Base-by-base conservation (phyloP, 1,140 invertebrate genomes). In the Brachionus rotundiformis region DNA sequence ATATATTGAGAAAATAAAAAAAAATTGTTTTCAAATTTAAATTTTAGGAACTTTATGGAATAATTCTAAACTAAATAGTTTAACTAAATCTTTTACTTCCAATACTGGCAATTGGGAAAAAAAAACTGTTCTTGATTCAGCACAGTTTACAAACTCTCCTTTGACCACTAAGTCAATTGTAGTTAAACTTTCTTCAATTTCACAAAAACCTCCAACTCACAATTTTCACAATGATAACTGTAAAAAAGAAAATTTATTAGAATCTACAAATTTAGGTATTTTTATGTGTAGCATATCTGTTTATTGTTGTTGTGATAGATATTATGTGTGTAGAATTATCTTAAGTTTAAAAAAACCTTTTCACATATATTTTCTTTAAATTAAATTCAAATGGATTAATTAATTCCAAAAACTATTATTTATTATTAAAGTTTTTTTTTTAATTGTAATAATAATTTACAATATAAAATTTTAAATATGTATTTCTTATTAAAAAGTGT, bases 41-140 rank as follows among this genome's bases (percentile, higher is more conserved):
- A 47, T 79, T 79, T 63, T 59, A 79, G 76, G 76, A 54, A 59
- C 16, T 36, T 63, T 79, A 25, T 79, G 76, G 76, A 27, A 41
- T 8, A 79, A 79, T 63, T 79, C 76, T 27, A 79, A 79, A 63
- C 27, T 79, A 79, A 79, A 79, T 41, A 41, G n/a, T 10, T 59
- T 79, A 16, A 79, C 76, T 36, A 79, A 79, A 41, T 33, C 27
- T 25, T 39, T 79, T 61, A 11, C 61, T 33, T 29, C 29, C n/a
- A 31, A 16, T 31, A 44, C 23, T 44, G 0, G 3, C 44, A 73
- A 73, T 73, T 73, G 11, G n/a, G 23, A 41, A 25, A 31, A 73
- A 31, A 44, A 41, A 73, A 44, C 5, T 44, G 19, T 0, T 68
- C 3, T 19, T 68, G 31, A 68, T 36, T 33, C 63, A 19, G 7